phyloP scores from a whole-genome alignment of 2,888 invertebrate genomes.

The Patella caerulea region DNA sequence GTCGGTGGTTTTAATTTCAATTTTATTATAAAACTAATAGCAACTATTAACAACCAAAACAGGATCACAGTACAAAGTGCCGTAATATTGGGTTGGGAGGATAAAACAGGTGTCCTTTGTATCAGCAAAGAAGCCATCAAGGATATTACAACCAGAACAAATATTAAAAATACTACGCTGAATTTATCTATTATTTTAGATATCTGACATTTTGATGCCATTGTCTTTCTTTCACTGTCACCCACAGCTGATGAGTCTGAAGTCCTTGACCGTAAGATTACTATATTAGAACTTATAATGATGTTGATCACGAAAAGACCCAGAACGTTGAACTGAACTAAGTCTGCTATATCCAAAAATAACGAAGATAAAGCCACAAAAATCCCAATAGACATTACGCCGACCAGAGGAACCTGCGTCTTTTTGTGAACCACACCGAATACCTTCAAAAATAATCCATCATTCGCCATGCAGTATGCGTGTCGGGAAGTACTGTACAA shows the following conservation, averaged over 20 bases:
- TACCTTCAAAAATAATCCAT: slow-evolving; percentile 84
- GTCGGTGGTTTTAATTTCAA: no score
- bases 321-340: slow-evolving; percentile 94
- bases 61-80: no score
- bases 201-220: no score
- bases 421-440: slow-evolving; percentile 81
- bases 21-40: no score
- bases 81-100: no score
- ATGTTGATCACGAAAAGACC: slow-evolving; percentile 76
- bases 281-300: slow-evolving; percentile 89
- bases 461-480: slow-evolving; percentile 91
- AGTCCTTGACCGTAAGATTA: slow-evolving; percentile 82
- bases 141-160: no score
- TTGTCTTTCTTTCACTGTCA: neutral
- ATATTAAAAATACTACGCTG: no score
- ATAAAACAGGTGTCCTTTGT: no score
- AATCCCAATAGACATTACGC: slow-evolving; percentile 56
- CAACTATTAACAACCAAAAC: no score
- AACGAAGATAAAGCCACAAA: slow-evolving; percentile 79
- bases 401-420: slow-evolving; percentile 76
- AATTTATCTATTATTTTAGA: no score
- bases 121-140: no score
- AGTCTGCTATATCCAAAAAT: slow-evolving; percentile 86
- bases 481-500: slow-evolving; percentile 88
- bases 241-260: neutral